These are phyloP conservation scores for Dromococcyx pavoninus DNA, from an alignment of 2,797 vertebrate species.

Conservation along the genomic window DNA sequence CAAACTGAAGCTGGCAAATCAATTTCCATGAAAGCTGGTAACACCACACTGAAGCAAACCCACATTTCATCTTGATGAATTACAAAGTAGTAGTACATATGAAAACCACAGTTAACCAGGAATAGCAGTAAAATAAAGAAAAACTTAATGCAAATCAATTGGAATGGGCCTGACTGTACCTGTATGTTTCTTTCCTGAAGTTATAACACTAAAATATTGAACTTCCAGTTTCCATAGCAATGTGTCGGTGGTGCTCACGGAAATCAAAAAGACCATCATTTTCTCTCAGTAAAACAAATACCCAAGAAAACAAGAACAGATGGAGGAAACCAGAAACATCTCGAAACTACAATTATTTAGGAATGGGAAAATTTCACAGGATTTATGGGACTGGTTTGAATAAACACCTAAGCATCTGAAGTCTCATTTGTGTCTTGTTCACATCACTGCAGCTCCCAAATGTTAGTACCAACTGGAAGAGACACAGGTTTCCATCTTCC, in stretches of 20 bases:
- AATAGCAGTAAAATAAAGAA: background rate
- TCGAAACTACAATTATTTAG: constrained; percentile 15
- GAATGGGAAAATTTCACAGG: background rate
- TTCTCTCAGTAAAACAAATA: constrained; percentile 33
- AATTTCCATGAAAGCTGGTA: background rate
- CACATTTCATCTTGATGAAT: background rate
- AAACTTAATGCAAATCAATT: background rate
- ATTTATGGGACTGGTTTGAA: background rate
- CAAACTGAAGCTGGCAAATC: background rate
- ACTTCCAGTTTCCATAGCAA: constrained; percentile 54
- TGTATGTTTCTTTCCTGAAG: constrained; percentile 21
- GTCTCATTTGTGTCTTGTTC: background rate
- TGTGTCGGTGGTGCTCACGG: background rate
- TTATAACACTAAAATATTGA: constrained; percentile 9
- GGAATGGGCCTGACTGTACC: background rate
- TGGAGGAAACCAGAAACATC: constrained; percentile 13
- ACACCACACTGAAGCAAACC: background rate
- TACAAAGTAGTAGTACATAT: background rate
- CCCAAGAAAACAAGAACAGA: constrained; percentile 34
- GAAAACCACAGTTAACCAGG: background rate
- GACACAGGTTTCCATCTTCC: background rate
- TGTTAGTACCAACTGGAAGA: background rate
- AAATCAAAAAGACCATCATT: constrained; percentile 20
- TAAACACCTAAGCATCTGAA: background rate
- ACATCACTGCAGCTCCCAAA: background rate